Conservation (phyloP, 2,888 invertebrate species). For the Dioctria rufipes region DNA sequence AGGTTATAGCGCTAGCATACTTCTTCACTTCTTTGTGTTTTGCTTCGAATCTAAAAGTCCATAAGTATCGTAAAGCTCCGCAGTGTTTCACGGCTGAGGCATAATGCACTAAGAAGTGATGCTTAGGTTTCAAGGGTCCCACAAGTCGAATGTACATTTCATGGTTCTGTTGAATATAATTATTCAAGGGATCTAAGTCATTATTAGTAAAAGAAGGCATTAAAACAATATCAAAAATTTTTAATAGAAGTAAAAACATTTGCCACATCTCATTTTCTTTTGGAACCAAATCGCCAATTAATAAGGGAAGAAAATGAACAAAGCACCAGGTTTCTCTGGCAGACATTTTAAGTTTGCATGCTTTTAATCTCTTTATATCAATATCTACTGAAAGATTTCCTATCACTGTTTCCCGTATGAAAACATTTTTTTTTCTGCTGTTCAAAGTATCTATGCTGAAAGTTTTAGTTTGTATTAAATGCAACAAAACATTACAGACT, state of each 20-base stretch:
- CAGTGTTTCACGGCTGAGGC: too few species aligned
- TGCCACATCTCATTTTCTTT: conserved; percentile 51
- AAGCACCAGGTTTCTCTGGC: conserved; percentile 22
- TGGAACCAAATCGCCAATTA: conserved; percentile 15
- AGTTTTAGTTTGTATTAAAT: conserved; percentile 30
- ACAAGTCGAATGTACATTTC: conserved; percentile 53
- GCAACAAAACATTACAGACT: conserved; percentile 56
- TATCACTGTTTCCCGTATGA: conserved; percentile 13
- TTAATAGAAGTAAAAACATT: conserved; percentile 53
- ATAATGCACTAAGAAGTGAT: conserved; percentile 53
- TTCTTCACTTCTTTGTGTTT: conserved; percentile 41
- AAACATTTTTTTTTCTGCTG: conserved; percentile 33
- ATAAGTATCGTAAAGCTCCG: conserved; percentile 24
- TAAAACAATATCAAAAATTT: conserved; percentile 58
- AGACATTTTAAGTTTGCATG: conserved; percentile 9
- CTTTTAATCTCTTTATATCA: conserved; percentile 6
- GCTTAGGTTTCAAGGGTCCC: conserved; percentile 58
- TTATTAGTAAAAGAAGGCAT: conserved; percentile 39
- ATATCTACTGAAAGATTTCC: background rate
- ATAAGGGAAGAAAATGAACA: conserved; percentile 9
- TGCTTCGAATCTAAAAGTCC: conserved; percentile 35
- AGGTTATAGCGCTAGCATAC: background rate
- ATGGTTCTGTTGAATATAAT: conserved; percentile 54
- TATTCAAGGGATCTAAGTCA: conserved; percentile 51
- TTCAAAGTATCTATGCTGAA: conserved; percentile 45